phyloP scores from a whole-genome alignment of 35 echinoderm and acorn worm species.

The Apostichopus japonicus region DNA sequence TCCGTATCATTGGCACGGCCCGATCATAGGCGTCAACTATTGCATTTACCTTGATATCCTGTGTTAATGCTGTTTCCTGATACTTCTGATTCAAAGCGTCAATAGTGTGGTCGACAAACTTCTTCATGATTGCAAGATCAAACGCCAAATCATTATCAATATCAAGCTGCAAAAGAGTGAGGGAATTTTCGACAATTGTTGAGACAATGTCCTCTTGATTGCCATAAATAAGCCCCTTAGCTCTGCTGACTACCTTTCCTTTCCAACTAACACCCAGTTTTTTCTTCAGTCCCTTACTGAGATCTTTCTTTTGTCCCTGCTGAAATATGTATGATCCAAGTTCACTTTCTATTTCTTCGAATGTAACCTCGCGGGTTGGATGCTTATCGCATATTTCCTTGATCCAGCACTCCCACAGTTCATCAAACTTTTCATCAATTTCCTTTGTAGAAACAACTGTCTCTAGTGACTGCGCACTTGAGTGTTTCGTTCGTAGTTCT shows the following conservation, averaged over 20 bases:
- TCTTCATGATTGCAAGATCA: conserved; percentile 24
- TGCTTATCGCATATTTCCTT: conserved; percentile 37
- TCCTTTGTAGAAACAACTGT: neutral
- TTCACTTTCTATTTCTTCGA: neutral
- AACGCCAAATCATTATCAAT: neutral
- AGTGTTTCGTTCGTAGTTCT: conserved; percentile 1
- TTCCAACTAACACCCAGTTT: neutral
- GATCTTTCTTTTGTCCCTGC: conserved; percentile 14
- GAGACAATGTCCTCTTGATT: neutral
- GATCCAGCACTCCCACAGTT: neutral
- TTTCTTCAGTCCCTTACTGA: neutral
- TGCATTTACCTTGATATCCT: conserved; percentile 1
- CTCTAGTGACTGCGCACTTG: neutral
- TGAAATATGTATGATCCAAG: neutral
- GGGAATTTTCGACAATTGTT: conserved; percentile 6
- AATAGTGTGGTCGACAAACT: conserved; percentile 4
- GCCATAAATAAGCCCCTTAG: neutral
- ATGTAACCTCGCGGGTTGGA: neutral
- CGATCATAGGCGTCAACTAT: neutral
- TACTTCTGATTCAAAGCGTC: neutral
- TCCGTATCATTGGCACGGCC: conserved; percentile 11
- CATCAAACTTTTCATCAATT: conserved; percentile 28
- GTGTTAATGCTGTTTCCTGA: neutral
- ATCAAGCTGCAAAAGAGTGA: neutral
- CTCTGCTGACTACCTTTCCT: neutral